Base-by-base conservation (phyloP, 2,113 vertebrate species). In the Elephas maximus region DNA sequence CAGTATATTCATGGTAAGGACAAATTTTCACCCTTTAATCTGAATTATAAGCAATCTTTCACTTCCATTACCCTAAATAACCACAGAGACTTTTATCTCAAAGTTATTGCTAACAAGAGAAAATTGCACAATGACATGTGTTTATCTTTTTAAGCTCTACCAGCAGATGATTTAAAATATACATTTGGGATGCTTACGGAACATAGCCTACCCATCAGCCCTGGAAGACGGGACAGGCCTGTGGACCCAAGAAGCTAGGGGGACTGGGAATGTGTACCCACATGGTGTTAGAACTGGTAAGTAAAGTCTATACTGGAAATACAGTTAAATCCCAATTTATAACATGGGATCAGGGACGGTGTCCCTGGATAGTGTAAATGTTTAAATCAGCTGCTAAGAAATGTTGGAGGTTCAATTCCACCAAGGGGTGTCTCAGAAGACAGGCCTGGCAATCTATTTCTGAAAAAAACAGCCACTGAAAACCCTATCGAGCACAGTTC, bases 11-110 rank as follows among this genome's bases (percentile, higher is more conserved):
- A 86, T 11, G 24, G 92, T 33, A 88, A 93, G 82, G 60, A 91
- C 57, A 45, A 51, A 95, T 96, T 95, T 95, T 80, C 60, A 93
- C 76, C 69, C 82, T 91, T 89, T 96, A 89, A 96, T 80, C 71
- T 88, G 84, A 76, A 95, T 95, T 96, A 95, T 53, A 96, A 92
- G 95, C 24, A 91, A 63, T 53, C 79, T 91, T 96, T 90, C 69
- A 60, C 79, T 97, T 94, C 83, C 73, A 92, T 82, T 95, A 78
- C 84, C 48, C 63, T 83, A 90, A 82, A 91, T 94, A 96, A 90
- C 76, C 81, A 88, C 0, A 80, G 86, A 37, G 87, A 94, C 44
- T 89, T 97, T 92, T 84, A 86, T 86, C 89, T 94, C 88, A 30
- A 77, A 96, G 69, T 94, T 91, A 83, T 81, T 83, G 53, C 89